Base-by-base conservation (phyloP, 2,888 invertebrate genomes). In the Amblyjoppa fuscipennis region DNA sequence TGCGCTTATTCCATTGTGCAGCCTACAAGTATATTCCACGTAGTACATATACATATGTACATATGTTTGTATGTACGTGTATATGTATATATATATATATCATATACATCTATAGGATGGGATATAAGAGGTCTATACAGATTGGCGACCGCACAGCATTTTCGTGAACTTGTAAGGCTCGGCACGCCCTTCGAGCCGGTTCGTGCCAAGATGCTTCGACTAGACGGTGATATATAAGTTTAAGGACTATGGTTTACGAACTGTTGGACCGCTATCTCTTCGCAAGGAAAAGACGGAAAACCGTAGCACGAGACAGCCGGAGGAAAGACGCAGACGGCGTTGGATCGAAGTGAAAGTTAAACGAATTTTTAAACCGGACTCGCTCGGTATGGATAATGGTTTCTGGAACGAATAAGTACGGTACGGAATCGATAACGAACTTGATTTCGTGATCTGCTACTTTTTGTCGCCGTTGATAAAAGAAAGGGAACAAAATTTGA, bases 131-230 rank as follows among this genome's bases (percentile, higher is more conserved):
- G 49, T 49, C 66, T 64, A 69, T 82, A 82, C 53, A 76, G 76
- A 82, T 82, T 73, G 73, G 34, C 77, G 73, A 83, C 78, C 78
- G 83, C 83, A 51, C 56, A 78, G 83, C 68, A 73, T 83, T 83
- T 83, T 83, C 83, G 77, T 68, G 66, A 83, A 83, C 73, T 83
- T 83, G 83, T 73, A 78, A 83, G 34, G 78, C 83, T 53, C 41
- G 78, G 83, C 83, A 83, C 83, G 83, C 83, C 83, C 78, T 34
- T 69, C 71, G 61, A 56, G 64, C 73, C 64, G 77, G 73, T 73
- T 73, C 83, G 83, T 83, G 83, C 83, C 83, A 83, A 83, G 78
- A 83, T 78, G 83, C 78, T 83, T 78, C 83, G 74, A 83, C 83
- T 68, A 73, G 77, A 38, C 83, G 73, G 66, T 83, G 73, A 73